Evolutionary conservation across 2,888 invertebrate species (phyloP).

Genomic region (Myopa testacea): DNA sequence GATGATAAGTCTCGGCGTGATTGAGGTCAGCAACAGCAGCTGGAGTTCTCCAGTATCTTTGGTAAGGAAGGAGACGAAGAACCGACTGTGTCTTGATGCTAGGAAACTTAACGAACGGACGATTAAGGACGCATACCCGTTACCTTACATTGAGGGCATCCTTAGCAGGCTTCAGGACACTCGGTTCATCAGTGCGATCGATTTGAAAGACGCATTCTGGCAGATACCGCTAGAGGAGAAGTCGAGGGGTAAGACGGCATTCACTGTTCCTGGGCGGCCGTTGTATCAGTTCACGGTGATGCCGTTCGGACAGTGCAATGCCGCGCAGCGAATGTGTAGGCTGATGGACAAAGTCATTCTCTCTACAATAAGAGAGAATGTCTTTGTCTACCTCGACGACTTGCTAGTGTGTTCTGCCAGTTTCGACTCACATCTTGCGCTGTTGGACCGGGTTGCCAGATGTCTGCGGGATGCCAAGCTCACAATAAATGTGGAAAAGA

Average conservation of each 20-base stretch:
- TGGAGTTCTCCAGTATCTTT: slow-evolving; percentile 34
- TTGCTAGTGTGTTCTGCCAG: slow-evolving; percentile 20
- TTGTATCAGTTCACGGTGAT: neutral
- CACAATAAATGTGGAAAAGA: slow-evolving; percentile 5
- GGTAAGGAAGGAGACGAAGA: slow-evolving; percentile 25
- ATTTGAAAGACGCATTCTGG: neutral
- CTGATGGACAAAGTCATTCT: too few relatives aligned
- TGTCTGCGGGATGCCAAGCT: neutral
- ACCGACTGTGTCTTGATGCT: slow-evolving; percentile 30
- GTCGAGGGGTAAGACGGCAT: too few relatives aligned
- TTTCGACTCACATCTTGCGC: slow-evolving; percentile 36
- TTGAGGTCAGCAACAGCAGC: slow-evolving; percentile 36
- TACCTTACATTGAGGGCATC: neutral
- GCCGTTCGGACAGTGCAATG: slow-evolving; percentile 4
- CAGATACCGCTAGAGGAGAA: neutral
- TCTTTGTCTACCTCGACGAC: too few relatives aligned
- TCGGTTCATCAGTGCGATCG: neutral
- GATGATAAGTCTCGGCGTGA: slow-evolving; percentile 6
- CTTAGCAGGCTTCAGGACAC: neutral
- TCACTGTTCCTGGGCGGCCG: neutral
- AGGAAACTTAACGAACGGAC: slow-evolving; percentile 20
- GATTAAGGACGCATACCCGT: neutral
- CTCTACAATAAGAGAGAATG: too few relatives aligned
- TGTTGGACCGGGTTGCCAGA: slow-evolving; percentile 17
- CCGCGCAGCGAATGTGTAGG: neutral